phyloP scores from a whole-genome alignment of 2,888 invertebrate species.

The Phlogophora meticulosa region DNA sequence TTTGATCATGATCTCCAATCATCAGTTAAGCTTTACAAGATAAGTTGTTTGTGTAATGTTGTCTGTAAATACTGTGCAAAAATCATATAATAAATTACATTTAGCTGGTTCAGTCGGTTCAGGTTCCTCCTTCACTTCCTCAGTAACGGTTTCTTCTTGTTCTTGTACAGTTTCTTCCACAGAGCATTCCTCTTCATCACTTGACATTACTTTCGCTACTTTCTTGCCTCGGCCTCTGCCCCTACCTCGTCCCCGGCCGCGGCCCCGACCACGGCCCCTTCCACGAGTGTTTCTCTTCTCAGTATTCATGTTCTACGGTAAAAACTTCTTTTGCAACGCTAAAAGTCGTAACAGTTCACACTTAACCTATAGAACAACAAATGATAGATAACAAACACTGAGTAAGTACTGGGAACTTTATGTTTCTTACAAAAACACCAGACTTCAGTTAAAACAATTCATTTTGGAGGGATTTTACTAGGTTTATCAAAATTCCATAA shows the following conservation, averaged over 20 bases:
- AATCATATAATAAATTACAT: conserved; percentile 75
- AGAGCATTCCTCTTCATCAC: conserved; percentile 91
- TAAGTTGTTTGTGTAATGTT: not conserved
- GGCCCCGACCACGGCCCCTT: conserved; percentile 94
- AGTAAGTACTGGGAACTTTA: not conserved
- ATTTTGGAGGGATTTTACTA: conserved; percentile 42
- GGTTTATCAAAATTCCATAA: conserved; percentile 24
- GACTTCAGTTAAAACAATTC: conserved; percentile 5
- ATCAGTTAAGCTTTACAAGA: not conserved
- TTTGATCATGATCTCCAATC: too few species aligned
- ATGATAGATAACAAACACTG: conserved; percentile 6
- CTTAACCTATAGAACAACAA: conserved; percentile 55
- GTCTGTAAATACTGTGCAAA: not conserved
- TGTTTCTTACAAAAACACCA: not conserved
- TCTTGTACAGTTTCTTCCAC: conserved; percentile 90
- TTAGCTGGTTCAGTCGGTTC: conserved; percentile 89
- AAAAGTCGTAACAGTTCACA: conserved; percentile 44
- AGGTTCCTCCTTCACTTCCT: conserved; percentile 86
- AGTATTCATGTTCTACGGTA: conserved; percentile 80
- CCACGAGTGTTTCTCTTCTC: conserved; percentile 93
- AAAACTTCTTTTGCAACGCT: conserved; percentile 37
- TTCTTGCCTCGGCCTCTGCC: conserved; percentile 94
- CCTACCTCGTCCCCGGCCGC: conserved; percentile 94
- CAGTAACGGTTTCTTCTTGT: conserved; percentile 85
- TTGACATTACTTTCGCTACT: conserved; percentile 93